phyloP scores from a whole-genome alignment of 2,113 vertebrate species.

The Pantherophis guttatus region DNA sequence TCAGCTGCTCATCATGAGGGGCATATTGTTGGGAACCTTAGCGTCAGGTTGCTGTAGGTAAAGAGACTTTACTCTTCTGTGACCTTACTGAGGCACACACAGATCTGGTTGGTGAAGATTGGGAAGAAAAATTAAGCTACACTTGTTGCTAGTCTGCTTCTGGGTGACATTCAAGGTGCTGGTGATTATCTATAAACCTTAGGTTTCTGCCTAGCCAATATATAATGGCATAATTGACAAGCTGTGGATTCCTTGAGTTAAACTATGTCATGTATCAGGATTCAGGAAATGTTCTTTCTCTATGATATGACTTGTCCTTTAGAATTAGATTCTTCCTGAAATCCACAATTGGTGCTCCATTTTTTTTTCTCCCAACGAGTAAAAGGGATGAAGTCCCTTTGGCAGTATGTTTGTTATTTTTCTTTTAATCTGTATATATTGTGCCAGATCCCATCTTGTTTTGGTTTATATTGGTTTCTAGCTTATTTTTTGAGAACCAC shows the following conservation, averaged over 20 bases:
- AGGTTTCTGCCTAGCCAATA: neutral
- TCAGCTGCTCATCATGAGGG: neutral
- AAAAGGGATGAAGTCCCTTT: neutral
- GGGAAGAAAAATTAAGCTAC: neutral
- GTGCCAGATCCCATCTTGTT: neutral
- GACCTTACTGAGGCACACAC: neutral
- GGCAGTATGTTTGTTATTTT: neutral
- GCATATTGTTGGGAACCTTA: neutral
- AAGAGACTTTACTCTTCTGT: neutral
- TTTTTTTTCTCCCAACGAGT: neutral
- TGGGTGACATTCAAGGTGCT: neutral
- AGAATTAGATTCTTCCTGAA: neutral
- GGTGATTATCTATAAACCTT: neutral
- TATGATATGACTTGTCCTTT: neutral
- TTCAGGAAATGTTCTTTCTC: neutral
- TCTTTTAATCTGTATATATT: neutral
- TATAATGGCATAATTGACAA: neutral
- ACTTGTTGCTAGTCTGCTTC: neutral
- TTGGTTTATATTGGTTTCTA: neutral
- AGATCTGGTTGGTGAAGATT: neutral
- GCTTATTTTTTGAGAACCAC: neutral
- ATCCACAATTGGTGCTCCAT: neutral
- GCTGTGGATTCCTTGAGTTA: neutral
- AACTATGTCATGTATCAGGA: neutral
- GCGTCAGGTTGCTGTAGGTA: neutral